Evolutionary conservation across 2,797 vertebrate species (phyloP), one percentile per base, ranked within the genome.

Genomic region (Clarias laeviceps): DNA sequence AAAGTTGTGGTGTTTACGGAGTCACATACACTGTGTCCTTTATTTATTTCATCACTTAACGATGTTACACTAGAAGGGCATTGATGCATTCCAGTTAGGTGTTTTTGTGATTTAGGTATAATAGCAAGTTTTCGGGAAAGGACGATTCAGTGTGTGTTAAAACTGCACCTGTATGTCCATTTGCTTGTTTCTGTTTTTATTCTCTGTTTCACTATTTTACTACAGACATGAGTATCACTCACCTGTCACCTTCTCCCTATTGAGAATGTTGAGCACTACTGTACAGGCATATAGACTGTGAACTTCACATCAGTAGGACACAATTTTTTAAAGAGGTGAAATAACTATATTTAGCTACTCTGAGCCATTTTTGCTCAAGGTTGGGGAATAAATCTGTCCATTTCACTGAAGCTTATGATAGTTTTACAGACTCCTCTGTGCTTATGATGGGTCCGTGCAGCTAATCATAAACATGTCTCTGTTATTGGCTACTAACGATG

Each of bases 91-190:
- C 98, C 96, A 97, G 97, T 99, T 97, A 98, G 96, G 96, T 97
- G 97, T 98, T 99, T 98, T 99, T 98, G 97, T 97, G 97, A 97
- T 98, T 98, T 96, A 99, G 97, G 98, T 98, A 97, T 97, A 97
- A 98, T 96, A 96, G 97, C 96, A 15, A 45, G 57, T 64, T 98
- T 98, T 97, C 97, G 97, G 96, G 96, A 96, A 94, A 96, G 95
- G 96, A 95, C 50, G 70, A 5, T 73, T 73, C 29, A 27, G 34
- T 62, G 40, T n/a, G 7, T 64, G 9, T 27, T 27, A 69, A 45
- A 65, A 40, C 96, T 97, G 97, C 97, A 96, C 88, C 93, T 97
- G 97, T 97, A 96, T 97, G 98, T 98, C 96, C 96, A 97, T 98
- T 97, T 96, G 94, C 69, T 20, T 56, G 59, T 82, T 82, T 56